Conservation (phyloP, 2,797 vertebrate species). For the Schizopygopsis malacanthus region DNA sequence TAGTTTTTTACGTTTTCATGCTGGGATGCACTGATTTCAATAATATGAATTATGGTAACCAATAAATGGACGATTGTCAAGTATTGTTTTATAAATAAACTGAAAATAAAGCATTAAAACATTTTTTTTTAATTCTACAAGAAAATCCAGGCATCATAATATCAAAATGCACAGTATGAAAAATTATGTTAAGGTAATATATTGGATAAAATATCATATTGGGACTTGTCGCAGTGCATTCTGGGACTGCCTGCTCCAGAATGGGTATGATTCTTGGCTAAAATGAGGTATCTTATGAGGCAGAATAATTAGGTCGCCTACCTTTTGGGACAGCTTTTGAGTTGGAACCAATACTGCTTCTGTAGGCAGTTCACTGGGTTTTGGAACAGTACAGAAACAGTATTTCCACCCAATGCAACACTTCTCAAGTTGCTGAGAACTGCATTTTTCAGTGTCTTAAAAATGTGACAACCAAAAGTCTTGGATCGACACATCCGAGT, state of each 20-base stretch:
- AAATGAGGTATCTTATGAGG: constrained; percentile 4
- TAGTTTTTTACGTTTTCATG: neutral
- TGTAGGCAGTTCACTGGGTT: neutral
- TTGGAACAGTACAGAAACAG: neutral
- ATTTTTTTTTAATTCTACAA: neutral
- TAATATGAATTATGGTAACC: neutral
- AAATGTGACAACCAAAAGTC: constrained; percentile 40
- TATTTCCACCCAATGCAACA: constrained; percentile 1
- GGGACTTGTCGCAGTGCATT: neutral
- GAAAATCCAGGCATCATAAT: neutral
- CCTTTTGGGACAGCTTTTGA: neutral
- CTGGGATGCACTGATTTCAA: neutral
- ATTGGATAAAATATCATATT: neutral
- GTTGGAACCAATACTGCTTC: constrained; percentile 13
- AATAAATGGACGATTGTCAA: neutral
- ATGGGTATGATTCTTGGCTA: neutral
- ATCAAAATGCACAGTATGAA: neutral
- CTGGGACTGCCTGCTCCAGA: neutral
- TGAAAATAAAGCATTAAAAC: neutral
- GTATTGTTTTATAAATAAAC: neutral
- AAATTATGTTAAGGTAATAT: neutral
- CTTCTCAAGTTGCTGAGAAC: constrained; percentile 10
- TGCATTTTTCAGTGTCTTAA: constrained; percentile 25
- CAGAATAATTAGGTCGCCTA: constrained; percentile 3
- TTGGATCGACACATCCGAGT: constrained; percentile 29